Evolutionary conservation across 2,888 invertebrate species (phyloP).

Genomic region (Alentia gelatinosa): DNA sequence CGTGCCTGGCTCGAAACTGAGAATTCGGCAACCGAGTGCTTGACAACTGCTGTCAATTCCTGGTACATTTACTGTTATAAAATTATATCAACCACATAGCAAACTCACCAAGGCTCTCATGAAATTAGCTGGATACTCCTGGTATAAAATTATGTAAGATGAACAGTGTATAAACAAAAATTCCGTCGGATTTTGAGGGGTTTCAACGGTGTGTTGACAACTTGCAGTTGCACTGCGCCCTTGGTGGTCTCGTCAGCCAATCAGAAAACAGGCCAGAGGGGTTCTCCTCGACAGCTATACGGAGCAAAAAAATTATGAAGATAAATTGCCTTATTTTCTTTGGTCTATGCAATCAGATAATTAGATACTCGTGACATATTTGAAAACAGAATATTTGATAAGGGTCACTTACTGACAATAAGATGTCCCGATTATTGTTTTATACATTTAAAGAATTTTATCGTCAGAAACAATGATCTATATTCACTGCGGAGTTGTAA

Average conservation of each 20-base stretch:
- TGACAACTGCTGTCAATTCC: conserved; percentile 11
- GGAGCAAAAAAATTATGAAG: neutral
- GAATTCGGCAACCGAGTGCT: neutral
- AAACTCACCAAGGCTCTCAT: neutral
- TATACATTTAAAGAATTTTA: neutral
- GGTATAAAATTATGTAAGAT: neutral
- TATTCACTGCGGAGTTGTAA: conserved; percentile 1
- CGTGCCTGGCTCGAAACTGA: neutral
- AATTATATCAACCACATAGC: neutral
- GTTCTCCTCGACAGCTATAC: neutral
- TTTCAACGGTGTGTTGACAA: conserved; percentile 36
- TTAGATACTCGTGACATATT: too few species aligned
- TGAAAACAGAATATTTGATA: neutral
- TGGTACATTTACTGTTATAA: neutral
- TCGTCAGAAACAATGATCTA: neutral
- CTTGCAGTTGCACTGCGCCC: conserved; percentile 43
- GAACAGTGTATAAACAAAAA: neutral
- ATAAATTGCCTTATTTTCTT: neutral
- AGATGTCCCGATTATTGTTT: neutral
- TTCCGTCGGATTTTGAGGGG: neutral
- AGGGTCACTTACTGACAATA: neutral
- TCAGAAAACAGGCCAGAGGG: conserved; percentile 29
- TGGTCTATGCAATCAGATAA: too few species aligned
- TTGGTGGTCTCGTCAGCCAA: conserved; percentile 46
- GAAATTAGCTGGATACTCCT: neutral